Evolutionary conservation across 1,140 invertebrate species (phyloP).

Genomic region (Anagrus nilaparvatae): DNA sequence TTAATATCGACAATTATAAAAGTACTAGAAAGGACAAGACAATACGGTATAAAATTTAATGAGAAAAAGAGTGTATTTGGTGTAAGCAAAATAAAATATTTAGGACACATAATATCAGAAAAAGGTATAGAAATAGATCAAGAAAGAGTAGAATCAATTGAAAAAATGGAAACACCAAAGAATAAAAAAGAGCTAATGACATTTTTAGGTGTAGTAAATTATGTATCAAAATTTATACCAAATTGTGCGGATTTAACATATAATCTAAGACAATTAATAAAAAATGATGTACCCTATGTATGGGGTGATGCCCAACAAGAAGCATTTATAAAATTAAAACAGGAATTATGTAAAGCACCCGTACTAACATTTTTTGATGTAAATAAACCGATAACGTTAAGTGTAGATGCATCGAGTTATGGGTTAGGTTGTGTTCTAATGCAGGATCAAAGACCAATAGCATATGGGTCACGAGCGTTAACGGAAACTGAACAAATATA

Average conservation of each 20-base stretch:
- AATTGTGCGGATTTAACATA: slow-evolving; percentile 14
- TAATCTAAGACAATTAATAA: slow-evolving; percentile 16
- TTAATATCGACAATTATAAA: slow-evolving; percentile 23
- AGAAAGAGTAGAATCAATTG: slow-evolving; percentile 17
- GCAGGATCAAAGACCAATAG: slow-evolving; percentile 32
- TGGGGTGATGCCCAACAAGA: slow-evolving; percentile 9
- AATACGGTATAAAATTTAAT: slow-evolving; percentile 28
- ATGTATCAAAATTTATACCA: slow-evolving; percentile 22
- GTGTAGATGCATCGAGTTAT: slow-evolving; percentile 30
- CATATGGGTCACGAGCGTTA: slow-evolving; percentile 27
- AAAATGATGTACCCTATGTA: slow-evolving; percentile 12
- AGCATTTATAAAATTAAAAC: slow-evolving; percentile 14
- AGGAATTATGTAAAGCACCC: slow-evolving; percentile 11
- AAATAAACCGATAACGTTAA: slow-evolving; percentile 23
- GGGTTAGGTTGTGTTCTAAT: slow-evolving; percentile 35
- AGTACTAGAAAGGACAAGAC: slow-evolving; percentile 23
- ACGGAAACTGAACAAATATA: slow-evolving; percentile 29
- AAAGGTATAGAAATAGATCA: slow-evolving; percentile 32
- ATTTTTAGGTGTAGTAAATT: slow-evolving; percentile 29
- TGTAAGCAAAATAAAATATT: slow-evolving; percentile 24
- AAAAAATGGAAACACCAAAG: slow-evolving; percentile 19
- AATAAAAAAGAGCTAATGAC: slow-evolving; percentile 20
- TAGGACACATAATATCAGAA: slow-evolving; percentile 32
- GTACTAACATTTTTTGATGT: slow-evolving; percentile 17
- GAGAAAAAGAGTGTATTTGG: slow-evolving; percentile 26